These are phyloP conservation scores for Macrostomum lignano DNA, from an alignment of 1,140 invertebrate genomes.

Conservation along the genomic window DNA sequence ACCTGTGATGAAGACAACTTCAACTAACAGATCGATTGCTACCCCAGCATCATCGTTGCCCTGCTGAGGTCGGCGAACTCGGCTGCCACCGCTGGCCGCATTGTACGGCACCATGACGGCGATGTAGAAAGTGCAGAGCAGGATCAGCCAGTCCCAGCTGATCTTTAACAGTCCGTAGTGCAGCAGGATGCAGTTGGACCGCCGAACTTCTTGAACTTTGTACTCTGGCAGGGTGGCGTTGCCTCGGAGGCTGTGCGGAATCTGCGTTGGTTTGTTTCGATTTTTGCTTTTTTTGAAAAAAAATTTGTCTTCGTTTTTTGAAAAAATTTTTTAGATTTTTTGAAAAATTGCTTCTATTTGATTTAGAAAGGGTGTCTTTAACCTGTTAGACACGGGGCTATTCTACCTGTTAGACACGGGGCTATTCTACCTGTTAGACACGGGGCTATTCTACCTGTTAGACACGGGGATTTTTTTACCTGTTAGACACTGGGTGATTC, in stretches of 20 bases:
- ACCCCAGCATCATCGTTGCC: conserved; percentile 33
- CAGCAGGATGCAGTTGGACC: conserved; percentile 49
- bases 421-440: too few relatives aligned
- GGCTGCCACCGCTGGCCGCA: conserved; percentile 16
- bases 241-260: conserved; percentile 53
- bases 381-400: too few relatives aligned
- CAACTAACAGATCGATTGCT: conserved; percentile 66
- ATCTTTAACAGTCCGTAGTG: conserved; percentile 28
- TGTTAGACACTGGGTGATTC: too few relatives aligned
- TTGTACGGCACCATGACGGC: conserved; percentile 26
- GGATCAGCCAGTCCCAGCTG: conserved; percentile 26
- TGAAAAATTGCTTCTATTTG: too few relatives aligned
- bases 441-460: too few relatives aligned
- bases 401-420: too few relatives aligned
- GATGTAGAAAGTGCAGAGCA: conserved; percentile 26
- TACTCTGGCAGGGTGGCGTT: conserved; percentile 58
- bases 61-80: conserved; percentile 14
- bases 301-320: too few relatives aligned
- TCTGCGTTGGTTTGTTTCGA: too few relatives aligned
- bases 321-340: too few relatives aligned
- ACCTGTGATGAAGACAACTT: conserved; percentile 77
- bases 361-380: too few relatives aligned
- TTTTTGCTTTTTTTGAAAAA: too few relatives aligned
- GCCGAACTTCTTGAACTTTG: conserved; percentile 55
- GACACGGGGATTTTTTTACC: too few relatives aligned